Percentiles rank a stretch among this genome's conserved stretches.
Evolutionary conservation across 2,888 invertebrate species (phyloP).

Genomic region (Phaedon cochleariae): DNA sequence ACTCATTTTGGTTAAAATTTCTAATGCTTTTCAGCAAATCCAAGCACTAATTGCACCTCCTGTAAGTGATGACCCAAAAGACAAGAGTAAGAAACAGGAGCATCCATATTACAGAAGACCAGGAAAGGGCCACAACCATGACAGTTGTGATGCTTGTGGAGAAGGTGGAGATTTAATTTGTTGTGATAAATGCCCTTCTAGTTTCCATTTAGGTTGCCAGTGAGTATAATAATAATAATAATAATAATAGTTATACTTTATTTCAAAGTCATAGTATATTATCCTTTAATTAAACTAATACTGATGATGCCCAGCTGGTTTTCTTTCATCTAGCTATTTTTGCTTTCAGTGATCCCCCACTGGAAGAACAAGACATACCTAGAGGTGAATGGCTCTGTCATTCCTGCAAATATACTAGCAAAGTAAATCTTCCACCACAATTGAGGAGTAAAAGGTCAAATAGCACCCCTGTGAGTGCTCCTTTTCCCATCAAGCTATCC

Average conservation of each 20-base stretch:
- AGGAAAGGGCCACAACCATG: slow-evolving; percentile 90
- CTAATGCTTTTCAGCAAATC: slow-evolving; percentile 73
- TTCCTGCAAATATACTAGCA: slow-evolving; percentile 69
- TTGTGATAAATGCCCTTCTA: slow-evolving; percentile 95
- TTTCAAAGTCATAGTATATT: too few species aligned
- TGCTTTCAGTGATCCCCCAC: slow-evolving; percentile 83
- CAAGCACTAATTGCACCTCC: slow-evolving; percentile 90
- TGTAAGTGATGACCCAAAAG: slow-evolving; percentile 72
- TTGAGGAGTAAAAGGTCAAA: slow-evolving; percentile 53
- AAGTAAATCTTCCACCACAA: slow-evolving; percentile 47
- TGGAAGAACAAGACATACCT: slow-evolving; percentile 89
- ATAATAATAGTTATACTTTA: not conserved
- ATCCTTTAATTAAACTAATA: too few species aligned
- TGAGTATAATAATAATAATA: slow-evolving; percentile 64
- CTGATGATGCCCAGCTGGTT: too few species aligned
- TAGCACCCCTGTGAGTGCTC: slow-evolving; percentile 47
- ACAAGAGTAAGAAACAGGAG: slow-evolving; percentile 67
- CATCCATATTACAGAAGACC: slow-evolving; percentile 87
- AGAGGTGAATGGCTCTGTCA: slow-evolving; percentile 92
- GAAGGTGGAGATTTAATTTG: slow-evolving; percentile 96
- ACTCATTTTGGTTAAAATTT: not conserved
- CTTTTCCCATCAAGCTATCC: slow-evolving; percentile 31
- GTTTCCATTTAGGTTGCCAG: slow-evolving; percentile 97
- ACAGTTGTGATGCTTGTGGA: slow-evolving; percentile 92
- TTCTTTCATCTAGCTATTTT: too few species aligned